Base-by-base conservation (phyloP, 30 jellyfish, hydroid and myxozoan genomes). In the Phacellophora camtschatica region DNA sequence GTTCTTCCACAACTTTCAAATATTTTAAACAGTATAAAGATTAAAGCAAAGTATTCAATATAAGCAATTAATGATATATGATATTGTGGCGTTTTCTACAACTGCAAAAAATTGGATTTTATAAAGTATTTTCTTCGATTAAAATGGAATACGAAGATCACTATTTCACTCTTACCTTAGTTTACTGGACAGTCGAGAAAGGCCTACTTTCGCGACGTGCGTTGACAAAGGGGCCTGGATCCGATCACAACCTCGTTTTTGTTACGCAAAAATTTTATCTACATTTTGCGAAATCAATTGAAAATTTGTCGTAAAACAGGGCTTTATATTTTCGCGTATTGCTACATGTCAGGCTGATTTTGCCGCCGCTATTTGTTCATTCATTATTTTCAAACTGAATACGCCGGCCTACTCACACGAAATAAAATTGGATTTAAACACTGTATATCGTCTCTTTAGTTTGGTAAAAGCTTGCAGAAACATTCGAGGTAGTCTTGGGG, bases 321-420 rank as follows among this genome's bases (percentile, higher is more conserved):
- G 11, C 24, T 9, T 18, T 12, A 13, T 62, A 41, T 80, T 19
- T 80, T 80, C 82, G 91, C 91, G 91, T 13, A 4, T 58, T 46
- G 12, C 25, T 33, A 27, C 33, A 22, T 36, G 56, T 18, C 10
- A 28, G 32, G 11, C 72, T 73, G 86, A 73, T 73, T 73, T 73
- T 73, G 86, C 86, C 86, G 86, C 86, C 86, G 86, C 86, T 73
- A 73, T 73, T 73, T 73, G 86, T 53, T 64, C 86, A 73, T 73
- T 73, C 86, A 54, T 67, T 41, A 28, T 5, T 15, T 25, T 15
- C 30, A 15, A 49, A 49, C 23, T 49, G 64, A 49, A n/a, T n/a
- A n/a, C n/a, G n/a, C n/a, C n/a, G n/a, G n/a, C n/a, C n/a, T n/a
- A n/a, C n/a, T n/a, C n/a, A n/a, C n/a, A n/a, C n/a, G n/a, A n/a